Conservation (phyloP, 2,888 invertebrate genomes). For the Neoascia interrupta region DNA sequence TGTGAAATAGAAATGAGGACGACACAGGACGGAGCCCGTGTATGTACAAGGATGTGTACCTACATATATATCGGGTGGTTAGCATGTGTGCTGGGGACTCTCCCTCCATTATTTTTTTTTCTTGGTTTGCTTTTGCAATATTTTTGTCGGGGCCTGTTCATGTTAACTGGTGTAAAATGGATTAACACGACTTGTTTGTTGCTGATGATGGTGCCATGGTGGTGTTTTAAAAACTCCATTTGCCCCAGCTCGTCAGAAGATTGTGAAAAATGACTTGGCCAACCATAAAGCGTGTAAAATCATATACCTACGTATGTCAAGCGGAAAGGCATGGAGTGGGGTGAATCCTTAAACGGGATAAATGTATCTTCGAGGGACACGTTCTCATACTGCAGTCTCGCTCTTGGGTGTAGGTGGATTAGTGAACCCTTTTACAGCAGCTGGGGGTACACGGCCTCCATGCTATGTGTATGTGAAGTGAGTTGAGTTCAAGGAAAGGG, state of each 20-base stretch:
- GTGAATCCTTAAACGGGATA: slow-evolving; percentile 8
- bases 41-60: slow-evolving; percentile 18
- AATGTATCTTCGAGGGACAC: slow-evolving; percentile 39
- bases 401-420: not conserved
- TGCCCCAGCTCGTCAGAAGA: slow-evolving; percentile 20
- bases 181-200: slow-evolving; percentile 65
- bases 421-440: slow-evolving; percentile 7
- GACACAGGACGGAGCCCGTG: slow-evolving; percentile 44
- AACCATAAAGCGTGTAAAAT: slow-evolving; percentile 62
- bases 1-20: slow-evolving; percentile 46
- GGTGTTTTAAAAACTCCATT: slow-evolving; percentile 14
- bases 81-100: slow-evolving; percentile 8
- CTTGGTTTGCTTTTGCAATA: slow-evolving; percentile 19
- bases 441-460: not conserved
- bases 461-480: too few species aligned
- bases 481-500: slow-evolving; percentile 3
- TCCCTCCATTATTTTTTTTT: not conserved
- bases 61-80: slow-evolving; percentile 17
- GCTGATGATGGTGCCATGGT: slow-evolving; percentile 44
- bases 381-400: slow-evolving; percentile 24
- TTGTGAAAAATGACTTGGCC: slow-evolving; percentile 59
- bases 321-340: slow-evolving; percentile 18
- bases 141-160: slow-evolving; percentile 40
- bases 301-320: slow-evolving; percentile 63
- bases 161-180: slow-evolving; percentile 65